Percentiles rank a stretch among this genome's conserved stretches.
Conservation (phyloP, 2,888 invertebrate species). For the Chymomyza procnemis region DNA sequence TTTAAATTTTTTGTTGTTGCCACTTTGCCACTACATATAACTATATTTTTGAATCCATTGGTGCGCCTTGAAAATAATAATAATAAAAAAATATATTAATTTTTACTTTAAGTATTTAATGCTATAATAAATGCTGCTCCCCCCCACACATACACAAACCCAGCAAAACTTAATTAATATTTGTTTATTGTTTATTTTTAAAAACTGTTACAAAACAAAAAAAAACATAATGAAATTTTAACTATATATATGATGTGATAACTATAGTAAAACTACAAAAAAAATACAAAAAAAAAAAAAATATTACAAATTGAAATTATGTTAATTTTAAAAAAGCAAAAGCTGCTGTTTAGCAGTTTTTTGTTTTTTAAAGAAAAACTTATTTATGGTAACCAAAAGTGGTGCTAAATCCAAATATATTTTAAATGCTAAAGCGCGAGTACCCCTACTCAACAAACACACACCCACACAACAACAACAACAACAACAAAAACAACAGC, state of each 20-base stretch:
- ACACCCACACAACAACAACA: constrained; percentile 14
- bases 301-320: constrained; percentile 66
- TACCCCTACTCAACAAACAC: not conserved
- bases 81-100: constrained; percentile 70
- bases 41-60: constrained; percentile 24
- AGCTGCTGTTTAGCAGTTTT: constrained; percentile 17
- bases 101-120: constrained; percentile 63
- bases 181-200: constrained; percentile 61
- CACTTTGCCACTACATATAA: constrained; percentile 32
- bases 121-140: constrained; percentile 59
- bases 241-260: constrained; percentile 67
- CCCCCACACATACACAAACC: too few relatives aligned
- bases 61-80: constrained; percentile 38
- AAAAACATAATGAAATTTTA: constrained; percentile 54
- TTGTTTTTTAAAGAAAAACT: constrained; percentile 21
- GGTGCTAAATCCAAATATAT: constrained; percentile 79
- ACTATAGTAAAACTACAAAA: constrained; percentile 68
- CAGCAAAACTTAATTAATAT: constrained; percentile 69
- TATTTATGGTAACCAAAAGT: constrained; percentile 72
- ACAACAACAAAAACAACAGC: constrained; percentile 8
- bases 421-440: constrained; percentile 40
- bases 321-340: constrained; percentile 54
- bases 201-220: constrained; percentile 46
- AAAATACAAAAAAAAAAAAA: constrained; percentile 22
- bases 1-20: constrained; percentile 48